Evolutionary conservation across 2,797 vertebrate genomes (phyloP).

Genomic region (Garrulus glandarius): DNA sequence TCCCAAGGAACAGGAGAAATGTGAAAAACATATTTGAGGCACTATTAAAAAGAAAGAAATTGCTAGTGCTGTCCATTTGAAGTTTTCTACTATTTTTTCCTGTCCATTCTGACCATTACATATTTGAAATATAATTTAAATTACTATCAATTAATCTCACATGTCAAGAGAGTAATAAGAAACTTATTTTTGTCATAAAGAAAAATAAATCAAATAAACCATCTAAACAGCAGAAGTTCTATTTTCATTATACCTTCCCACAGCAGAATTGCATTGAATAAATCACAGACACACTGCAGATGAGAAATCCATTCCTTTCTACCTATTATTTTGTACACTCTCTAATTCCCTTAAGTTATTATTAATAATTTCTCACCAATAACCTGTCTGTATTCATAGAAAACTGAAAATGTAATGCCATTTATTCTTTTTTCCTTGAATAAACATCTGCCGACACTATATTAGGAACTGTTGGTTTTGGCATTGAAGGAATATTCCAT

Average conservation of each 20-base stretch:
- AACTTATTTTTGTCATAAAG: constrained; percentile 14
- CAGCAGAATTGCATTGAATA: constrained; percentile 26
- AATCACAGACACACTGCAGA: not conserved
- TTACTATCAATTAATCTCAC: constrained; percentile 14
- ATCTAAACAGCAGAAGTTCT: constrained; percentile 7
- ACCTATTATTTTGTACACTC: not conserved
- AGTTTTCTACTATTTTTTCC: not conserved
- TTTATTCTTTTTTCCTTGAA: constrained; percentile 16
- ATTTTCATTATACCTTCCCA: constrained; percentile 23
- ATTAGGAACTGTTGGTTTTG: not conserved
- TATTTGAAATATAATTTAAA: not conserved
- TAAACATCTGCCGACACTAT: not conserved
- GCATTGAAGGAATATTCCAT: not conserved
- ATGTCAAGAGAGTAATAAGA: not conserved
- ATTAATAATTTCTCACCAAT: constrained; percentile 50
- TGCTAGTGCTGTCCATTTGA: not conserved
- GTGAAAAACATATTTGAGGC: not conserved
- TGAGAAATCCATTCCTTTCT: constrained; percentile 26
- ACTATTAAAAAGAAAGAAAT: not conserved
- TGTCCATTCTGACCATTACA: not conserved
- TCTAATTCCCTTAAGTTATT: constrained; percentile 35
- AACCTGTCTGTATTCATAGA: not conserved
- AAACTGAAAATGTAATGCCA: not conserved
- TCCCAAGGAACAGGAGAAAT: not conserved
- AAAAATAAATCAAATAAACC: constrained; percentile 39